Evolutionary conservation across 2,888 invertebrate species (phyloP).

Genomic region (Rhaphigaster nebulosa): DNA sequence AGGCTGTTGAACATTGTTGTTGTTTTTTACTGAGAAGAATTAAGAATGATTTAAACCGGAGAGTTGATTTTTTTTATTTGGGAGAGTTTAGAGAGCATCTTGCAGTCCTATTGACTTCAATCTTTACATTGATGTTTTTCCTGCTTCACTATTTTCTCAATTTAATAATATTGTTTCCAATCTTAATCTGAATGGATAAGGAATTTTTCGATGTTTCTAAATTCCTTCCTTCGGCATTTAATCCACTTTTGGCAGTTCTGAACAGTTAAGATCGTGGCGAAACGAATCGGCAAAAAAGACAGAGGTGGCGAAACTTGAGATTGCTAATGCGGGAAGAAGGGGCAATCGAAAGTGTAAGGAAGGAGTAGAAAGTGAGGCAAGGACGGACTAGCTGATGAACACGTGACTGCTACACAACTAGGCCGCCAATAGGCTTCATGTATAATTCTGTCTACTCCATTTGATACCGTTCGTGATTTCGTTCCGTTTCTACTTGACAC

Average conservation of each 20-base stretch:
- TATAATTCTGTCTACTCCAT: conserved; percentile 15
- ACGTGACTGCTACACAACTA: conserved; percentile 4
- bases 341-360: conserved; percentile 45
- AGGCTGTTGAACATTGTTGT: too few species aligned
- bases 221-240: neutral
- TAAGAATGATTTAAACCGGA: too few species aligned
- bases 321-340: conserved; percentile 27
- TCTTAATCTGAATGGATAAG: neutral
- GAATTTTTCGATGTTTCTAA: neutral
- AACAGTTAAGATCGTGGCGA: neutral
- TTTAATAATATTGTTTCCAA: neutral
- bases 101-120: too few species aligned
- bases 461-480: neutral
- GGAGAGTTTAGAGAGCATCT: too few species aligned
- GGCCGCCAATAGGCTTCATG: conserved; percentile 37
- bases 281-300: neutral
- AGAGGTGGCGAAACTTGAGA: neutral
- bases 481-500: conserved; percentile 24
- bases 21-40: too few species aligned
- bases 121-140: too few species aligned
- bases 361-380: conserved; percentile 48
- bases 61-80: too few species aligned
- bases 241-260: neutral
- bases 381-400: conserved; percentile 31
- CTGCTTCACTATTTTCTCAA: too few species aligned